A percentile compares a stretch with the other conserved stretches of the same genome.
Evolutionary conservation across 2,888 invertebrate species (phyloP).

Genomic region (Syrista parreyssii): DNA sequence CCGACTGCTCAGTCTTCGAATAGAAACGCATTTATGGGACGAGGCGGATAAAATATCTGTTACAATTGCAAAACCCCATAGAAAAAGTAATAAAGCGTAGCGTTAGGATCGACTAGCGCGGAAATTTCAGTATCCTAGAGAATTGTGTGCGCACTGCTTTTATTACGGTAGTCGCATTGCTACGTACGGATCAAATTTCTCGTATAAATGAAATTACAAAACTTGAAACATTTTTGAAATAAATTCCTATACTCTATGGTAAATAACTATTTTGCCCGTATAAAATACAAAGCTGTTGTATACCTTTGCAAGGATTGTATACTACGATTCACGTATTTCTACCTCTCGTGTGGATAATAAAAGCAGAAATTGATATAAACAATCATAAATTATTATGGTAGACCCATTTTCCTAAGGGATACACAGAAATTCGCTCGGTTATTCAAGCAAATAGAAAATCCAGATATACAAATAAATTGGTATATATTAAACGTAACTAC

Average conservation of each 20-base stretch:
- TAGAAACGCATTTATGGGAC: not conserved
- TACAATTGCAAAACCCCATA: not conserved
- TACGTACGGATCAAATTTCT: not conserved
- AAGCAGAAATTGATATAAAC: not conserved
- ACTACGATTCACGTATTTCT: not conserved
- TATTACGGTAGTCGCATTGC: not conserved
- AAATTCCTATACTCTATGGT: not conserved
- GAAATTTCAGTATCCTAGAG: not conserved
- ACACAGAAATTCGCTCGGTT: not conserved
- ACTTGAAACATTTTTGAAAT: not conserved
- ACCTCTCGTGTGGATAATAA: not conserved
- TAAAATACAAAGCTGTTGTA: not conserved
- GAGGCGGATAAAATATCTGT: not conserved
- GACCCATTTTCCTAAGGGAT: not conserved
- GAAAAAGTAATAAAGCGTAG: not conserved
- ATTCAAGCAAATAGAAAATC: not conserved
- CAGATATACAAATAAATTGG: not conserved
- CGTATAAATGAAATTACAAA: not conserved
- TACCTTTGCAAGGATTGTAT: not conserved
- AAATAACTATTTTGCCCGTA: not conserved
- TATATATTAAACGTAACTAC: not conserved
- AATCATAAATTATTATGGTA: not conserved
- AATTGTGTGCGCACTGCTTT: not conserved
- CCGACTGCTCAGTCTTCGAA: not conserved
- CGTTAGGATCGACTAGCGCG: not conserved